A percentile compares a stretch with the other conserved stretches of the same genome.
phyloP scores from a whole-genome alignment of 2,888 invertebrate genomes.

The Tridacna crocea region DNA sequence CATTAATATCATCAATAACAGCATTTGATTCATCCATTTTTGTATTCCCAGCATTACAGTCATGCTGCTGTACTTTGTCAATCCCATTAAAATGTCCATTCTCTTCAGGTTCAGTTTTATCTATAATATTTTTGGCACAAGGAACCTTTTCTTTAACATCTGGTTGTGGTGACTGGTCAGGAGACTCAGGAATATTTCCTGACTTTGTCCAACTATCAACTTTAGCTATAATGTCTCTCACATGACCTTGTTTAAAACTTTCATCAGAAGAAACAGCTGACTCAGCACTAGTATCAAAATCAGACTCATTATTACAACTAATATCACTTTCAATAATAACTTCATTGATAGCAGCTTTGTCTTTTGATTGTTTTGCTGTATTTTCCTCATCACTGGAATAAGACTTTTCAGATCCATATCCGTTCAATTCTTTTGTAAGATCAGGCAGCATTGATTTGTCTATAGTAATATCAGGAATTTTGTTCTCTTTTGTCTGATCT shows the following conservation, averaged over 20 bases:
- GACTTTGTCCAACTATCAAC: slow-evolving; percentile 34
- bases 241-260: slow-evolving; percentile 45
- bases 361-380: background rate
- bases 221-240: slow-evolving; percentile 54
- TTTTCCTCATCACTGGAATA: background rate
- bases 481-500: background rate
- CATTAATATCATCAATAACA: background rate
- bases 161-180: background rate
- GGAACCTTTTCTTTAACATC: background rate
- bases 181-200: background rate
- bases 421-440: slow-evolving; percentile 18
- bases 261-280: slow-evolving; percentile 30
- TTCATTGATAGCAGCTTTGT: background rate
- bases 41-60: background rate
- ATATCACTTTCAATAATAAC: slow-evolving; percentile 14
- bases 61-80: no score
- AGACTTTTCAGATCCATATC: background rate
- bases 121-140: no score
- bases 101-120: no score
- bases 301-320: slow-evolving; percentile 18
- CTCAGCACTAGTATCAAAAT: slow-evolving; percentile 41
- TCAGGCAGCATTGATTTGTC: background rate
- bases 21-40: background rate
- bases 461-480: background rate
- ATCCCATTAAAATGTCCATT: no score